Base-by-base conservation (phyloP, 2,113 vertebrate genomes). In the Sclerurus mexicanus region DNA sequence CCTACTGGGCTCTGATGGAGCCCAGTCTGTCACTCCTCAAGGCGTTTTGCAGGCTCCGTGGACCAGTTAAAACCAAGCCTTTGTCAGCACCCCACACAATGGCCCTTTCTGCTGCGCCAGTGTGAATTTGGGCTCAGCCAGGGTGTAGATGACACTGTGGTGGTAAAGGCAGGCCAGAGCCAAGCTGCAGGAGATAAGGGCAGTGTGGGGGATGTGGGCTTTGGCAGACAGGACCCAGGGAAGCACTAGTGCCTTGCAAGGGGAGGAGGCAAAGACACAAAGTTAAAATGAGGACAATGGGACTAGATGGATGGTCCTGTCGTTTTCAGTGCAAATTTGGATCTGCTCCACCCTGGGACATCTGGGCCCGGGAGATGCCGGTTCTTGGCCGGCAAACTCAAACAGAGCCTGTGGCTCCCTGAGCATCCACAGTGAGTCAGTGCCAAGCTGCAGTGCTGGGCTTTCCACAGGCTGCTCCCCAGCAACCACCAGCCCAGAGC, bases 181-280 rank as follows among this genome's bases (percentile, higher is more conserved):
- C 82, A 83, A 88, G 79, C 59, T 58, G 79, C 95, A 80, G 67
- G 72, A 92, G 94, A 84, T 83, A 90, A 95, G 59, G 69, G 62
- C 3, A 0, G 0, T 0, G 0, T 0, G 0, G 50, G 30, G 69
- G 33, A 52, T 18, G 35, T 2, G 20, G 83, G 42, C 20, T 71
- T 50, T 25, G 59, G 74, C n/a, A 7, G 28, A 62, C 28, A 10
- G 85, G 82, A n/a, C 37, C n/a, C 7, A 68, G 10, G 30, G 33
- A 74, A 83, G 40, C 0, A 3, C 76, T 68, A 62, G 8, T 44
- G 28, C 50, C 39, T 53, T 1, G 0, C 12, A 17, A 77, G 56
- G 55, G 42, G 14, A 71, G 30, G 23, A 94, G 35, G 47, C 59
- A 90, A 93, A 91, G 64, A 42, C 72, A 67, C 78, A 20, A 25